These are phyloP conservation scores for Lasioglossum villosulum DNA, from an alignment of 2,888 invertebrate genomes.

Conservation along the genomic window DNA sequence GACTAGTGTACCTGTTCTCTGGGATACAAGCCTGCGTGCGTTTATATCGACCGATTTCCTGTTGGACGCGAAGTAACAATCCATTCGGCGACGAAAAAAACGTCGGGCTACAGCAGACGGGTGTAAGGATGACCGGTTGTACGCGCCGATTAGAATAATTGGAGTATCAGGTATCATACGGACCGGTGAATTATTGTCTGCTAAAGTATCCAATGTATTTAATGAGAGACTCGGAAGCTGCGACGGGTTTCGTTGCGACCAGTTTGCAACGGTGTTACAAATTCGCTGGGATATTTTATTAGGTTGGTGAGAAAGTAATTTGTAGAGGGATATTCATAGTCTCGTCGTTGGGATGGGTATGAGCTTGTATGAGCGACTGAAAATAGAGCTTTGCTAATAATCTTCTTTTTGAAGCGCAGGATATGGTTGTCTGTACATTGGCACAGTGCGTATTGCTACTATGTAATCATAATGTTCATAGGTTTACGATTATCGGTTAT, in stretches of 20 bases:
- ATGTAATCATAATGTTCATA: not conserved
- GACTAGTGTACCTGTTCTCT: slow-evolving; percentile 25
- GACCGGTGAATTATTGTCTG: not conserved
- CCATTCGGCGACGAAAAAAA: not conserved
- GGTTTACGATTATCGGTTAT: not conserved
- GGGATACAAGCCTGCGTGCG: slow-evolving; percentile 13
- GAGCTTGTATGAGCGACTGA: not conserved
- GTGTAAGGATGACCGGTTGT: slow-evolving; percentile 18
- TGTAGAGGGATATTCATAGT: not conserved
- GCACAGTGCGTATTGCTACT: not conserved
- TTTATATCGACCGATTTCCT: slow-evolving; percentile 7
- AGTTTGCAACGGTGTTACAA: not conserved
- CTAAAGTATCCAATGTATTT: slow-evolving; percentile 5
- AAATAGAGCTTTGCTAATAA: not conserved
- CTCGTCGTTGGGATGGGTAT: not conserved
- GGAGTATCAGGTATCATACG: not conserved
- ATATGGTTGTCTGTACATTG: not conserved
- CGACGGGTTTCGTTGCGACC: not conserved
- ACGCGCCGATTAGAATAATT: slow-evolving; percentile 7
- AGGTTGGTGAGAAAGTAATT: not conserved
- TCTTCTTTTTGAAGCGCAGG: not conserved
- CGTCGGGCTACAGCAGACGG: not conserved
- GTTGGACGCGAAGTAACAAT: not conserved
- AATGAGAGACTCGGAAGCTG: slow-evolving; percentile 5
- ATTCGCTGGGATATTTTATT: not conserved